These are phyloP conservation scores for Synanthedon tipuliformis DNA, from an alignment of 2,888 invertebrate species.

Conservation along the genomic window DNA sequence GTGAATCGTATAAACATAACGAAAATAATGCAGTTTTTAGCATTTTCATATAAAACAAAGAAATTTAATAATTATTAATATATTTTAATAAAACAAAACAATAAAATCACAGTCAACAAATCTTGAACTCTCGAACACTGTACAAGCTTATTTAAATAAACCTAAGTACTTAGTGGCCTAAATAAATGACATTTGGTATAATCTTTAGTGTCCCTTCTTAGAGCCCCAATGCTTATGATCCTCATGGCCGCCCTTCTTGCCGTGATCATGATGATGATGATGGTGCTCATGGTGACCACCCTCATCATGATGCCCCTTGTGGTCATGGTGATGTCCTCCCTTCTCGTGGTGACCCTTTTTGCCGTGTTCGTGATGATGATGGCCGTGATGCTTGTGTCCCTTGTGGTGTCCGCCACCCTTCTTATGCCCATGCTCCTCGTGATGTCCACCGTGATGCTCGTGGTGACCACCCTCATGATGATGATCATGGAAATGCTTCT, in stretches of 20 bases:
- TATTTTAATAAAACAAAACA: slow-evolving; percentile 32
- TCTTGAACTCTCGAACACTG: slow-evolving; percentile 17
- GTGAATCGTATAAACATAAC: too few relatives aligned
- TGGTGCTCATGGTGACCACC: slow-evolving; percentile 84
- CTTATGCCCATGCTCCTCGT: slow-evolving; percentile 83
- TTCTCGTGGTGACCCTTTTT: slow-evolving; percentile 86
- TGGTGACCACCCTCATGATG: slow-evolving; percentile 84
- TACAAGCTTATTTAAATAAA: slow-evolving; percentile 39
- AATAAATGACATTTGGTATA: slow-evolving; percentile 24
- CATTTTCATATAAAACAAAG: background rate
- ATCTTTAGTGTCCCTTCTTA: slow-evolving; percentile 64
- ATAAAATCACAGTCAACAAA: slow-evolving; percentile 48
- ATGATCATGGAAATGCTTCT: slow-evolving; percentile 88
- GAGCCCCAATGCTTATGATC: slow-evolving; percentile 85
- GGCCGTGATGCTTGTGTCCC: slow-evolving; percentile 81
- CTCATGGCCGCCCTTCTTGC: slow-evolving; percentile 84
- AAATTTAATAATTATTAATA: slow-evolving; percentile 6
- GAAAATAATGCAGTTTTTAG: too few relatives aligned
- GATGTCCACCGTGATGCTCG: slow-evolving; percentile 82
- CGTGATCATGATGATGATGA: slow-evolving; percentile 79
- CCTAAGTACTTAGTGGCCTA: slow-evolving; percentile 34
- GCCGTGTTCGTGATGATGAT: slow-evolving; percentile 82
- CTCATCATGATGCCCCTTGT: slow-evolving; percentile 82
- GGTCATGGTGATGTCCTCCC: slow-evolving; percentile 83
- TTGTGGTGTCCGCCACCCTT: slow-evolving; percentile 85